Conservation (phyloP, 2,113 vertebrate genomes). For the Tragelaphus imberbis region DNA sequence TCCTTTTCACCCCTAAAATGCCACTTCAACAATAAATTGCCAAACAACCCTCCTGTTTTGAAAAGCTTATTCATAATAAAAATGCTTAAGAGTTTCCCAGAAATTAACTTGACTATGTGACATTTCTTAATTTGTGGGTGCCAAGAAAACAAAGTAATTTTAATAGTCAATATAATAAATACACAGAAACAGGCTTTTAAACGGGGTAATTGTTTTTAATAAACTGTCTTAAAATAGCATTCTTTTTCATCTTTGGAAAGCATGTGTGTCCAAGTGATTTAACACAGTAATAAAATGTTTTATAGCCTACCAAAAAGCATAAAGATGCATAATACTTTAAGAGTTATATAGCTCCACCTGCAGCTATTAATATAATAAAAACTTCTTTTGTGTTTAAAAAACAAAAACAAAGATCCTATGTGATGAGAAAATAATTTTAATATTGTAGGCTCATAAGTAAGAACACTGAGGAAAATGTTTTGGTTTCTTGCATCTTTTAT, state of each 20-base stretch:
- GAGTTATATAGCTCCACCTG: not conserved
- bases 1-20: slow-evolving; percentile 34
- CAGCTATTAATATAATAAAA: not conserved
- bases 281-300: slow-evolving; percentile 30
- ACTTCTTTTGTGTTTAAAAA: not conserved
- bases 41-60: not conserved
- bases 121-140: slow-evolving; percentile 30
- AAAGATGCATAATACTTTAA: slow-evolving; percentile 1
- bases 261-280: not conserved
- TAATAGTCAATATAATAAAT: slow-evolving; percentile 18
- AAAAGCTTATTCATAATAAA: slow-evolving; percentile 55
- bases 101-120: slow-evolving; percentile 10
- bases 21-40: slow-evolving; percentile 32
- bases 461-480: not conserved
- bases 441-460: not conserved
- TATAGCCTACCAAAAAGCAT: not conserved
- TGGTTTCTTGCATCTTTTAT: not conserved
- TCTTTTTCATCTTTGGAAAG: slow-evolving; percentile 6
- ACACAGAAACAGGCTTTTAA: slow-evolving; percentile 8
- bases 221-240: slow-evolving; percentile 32
- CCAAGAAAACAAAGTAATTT: slow-evolving; percentile 30
- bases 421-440: not conserved
- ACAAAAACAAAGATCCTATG: not conserved
- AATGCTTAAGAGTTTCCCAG: slow-evolving; percentile 27
- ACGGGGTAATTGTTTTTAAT: slow-evolving; percentile 32